Conservation (phyloP, 2,888 invertebrate genomes). For the Frankliniella intonsa region DNA sequence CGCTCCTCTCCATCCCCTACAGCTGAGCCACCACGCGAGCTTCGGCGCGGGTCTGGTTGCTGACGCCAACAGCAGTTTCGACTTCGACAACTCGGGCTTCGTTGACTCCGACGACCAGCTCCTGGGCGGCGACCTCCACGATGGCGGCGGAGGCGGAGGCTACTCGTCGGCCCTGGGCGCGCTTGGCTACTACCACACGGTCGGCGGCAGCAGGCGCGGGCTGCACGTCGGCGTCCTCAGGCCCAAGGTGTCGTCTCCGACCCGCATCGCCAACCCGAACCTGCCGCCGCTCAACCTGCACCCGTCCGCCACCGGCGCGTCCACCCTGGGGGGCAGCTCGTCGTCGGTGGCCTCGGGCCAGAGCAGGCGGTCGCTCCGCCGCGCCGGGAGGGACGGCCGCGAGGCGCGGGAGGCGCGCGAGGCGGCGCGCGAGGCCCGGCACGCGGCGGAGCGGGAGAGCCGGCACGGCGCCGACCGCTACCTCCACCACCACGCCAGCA, state of each 20-base stretch:
- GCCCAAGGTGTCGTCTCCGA: constrained; percentile 72
- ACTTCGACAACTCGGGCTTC: constrained; percentile 71
- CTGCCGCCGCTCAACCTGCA: constrained; percentile 69
- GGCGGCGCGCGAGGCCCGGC: not conserved
- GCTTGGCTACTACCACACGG: constrained; percentile 39
- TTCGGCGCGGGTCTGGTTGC: not conserved
- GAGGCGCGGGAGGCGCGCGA: not conserved
- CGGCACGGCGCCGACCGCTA: too few relatives aligned
- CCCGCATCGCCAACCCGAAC: constrained; percentile 76
- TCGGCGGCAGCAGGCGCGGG: constrained; percentile 33
- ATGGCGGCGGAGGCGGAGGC: constrained; percentile 58
- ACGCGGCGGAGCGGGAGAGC: not conserved
- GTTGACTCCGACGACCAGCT: constrained; percentile 73
- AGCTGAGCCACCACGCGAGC: not conserved
- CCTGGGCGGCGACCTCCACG: not conserved
- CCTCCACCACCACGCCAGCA: not conserved
- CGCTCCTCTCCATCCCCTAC: not conserved
- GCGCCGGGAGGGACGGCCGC: not conserved
- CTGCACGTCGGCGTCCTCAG: constrained; percentile 42
- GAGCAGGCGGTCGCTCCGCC: not conserved
- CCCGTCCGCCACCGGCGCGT: constrained; percentile 37
- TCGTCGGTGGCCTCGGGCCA: not conserved
- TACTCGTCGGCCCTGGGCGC: not conserved
- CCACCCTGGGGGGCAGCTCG: not conserved
- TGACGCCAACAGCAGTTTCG: constrained; percentile 47